Conservation (phyloP, 2,888 invertebrate genomes). For the Hartigia nigra region DNA sequence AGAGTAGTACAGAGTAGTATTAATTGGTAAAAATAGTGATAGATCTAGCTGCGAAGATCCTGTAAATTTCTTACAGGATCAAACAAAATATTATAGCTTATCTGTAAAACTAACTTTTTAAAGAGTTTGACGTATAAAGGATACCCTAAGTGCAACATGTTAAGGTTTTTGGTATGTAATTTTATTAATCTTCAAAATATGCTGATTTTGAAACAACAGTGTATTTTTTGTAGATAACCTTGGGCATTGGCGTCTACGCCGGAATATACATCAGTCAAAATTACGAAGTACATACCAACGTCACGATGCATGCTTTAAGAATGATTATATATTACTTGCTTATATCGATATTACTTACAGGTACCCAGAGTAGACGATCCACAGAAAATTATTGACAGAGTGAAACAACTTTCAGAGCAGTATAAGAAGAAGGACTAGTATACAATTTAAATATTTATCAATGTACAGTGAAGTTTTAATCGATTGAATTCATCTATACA, state of each 20-base stretch:
- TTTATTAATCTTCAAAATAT: conserved; percentile 7
- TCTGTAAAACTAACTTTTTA: not conserved
- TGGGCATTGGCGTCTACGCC: conserved; percentile 77
- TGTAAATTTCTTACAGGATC: not conserved
- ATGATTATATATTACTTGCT: not conserved
- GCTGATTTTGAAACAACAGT: conserved; percentile 21
- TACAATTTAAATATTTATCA: conserved; percentile 11
- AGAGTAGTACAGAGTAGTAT: not conserved
- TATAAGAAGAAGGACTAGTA: conserved; percentile 68
- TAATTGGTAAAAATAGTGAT: not conserved
- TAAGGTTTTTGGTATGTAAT: conserved; percentile 53
- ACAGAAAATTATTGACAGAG: conserved; percentile 75
- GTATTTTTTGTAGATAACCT: conserved; percentile 72
- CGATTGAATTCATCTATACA: conserved; percentile 13
- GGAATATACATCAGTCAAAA: conserved; percentile 82
- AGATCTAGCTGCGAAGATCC: not conserved
- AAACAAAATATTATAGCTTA: not conserved
- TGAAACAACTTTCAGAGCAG: conserved; percentile 77
- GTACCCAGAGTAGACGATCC: conserved; percentile 90
- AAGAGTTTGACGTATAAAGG: not conserved
- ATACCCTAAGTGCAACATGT: conserved; percentile 37
- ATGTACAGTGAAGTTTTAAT: conserved; percentile 15
- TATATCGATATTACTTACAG: conserved; percentile 64
- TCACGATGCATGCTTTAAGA: not conserved
- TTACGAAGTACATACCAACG: conserved; percentile 72